Evolutionary conservation across 2,888 invertebrate species (phyloP), one percentile per base, ranked within the genome.

Genomic region (Cryptus armator): DNA sequence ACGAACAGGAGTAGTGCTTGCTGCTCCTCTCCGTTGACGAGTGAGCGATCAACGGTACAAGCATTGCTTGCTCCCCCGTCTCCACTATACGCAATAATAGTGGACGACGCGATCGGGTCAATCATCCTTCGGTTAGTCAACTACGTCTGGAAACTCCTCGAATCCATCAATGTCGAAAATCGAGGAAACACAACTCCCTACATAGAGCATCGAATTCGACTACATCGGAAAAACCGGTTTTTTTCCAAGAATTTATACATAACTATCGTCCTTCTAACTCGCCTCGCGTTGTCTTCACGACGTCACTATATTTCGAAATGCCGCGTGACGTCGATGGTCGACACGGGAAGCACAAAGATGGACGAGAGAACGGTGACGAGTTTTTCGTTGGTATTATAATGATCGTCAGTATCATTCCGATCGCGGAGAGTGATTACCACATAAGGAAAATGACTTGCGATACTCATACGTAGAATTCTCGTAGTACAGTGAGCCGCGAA

Each of bases 21-120:
- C 59, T 24, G 64, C 24, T 51, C 24, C 48, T 68, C 53, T 19
- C 24, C 68, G 68, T 81, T 81, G 81, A 81, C 76, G 46, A 78
- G 84, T 77, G 76, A 81, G 71, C 84, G 84, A 81, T 85, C 74
- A 70, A 1, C 70, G 19, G 70, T 16, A 78, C 84, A 70, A 67
- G 74, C 71, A 76, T 75, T 24, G 81, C 81, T 74, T 62, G 74
- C 78, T 75, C 51, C 46, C 43, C 12, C 24, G 24, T 16, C 59
- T 70, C 46, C 81, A 70, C 37, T 48, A 71, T 70, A 82, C 46
- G 24, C 24, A 37, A 70, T 78, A 62, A 62, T 62, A 44, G 56
- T 9, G 46, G 2, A 10, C 78, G 70, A 78, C 51, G 9, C 70
- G 68, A 78, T 37, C 75, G 64, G 66, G 51, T 76, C 64, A 64